Base-by-base conservation (phyloP, 2,113 vertebrate species). In the Psettodes erumei region DNA sequence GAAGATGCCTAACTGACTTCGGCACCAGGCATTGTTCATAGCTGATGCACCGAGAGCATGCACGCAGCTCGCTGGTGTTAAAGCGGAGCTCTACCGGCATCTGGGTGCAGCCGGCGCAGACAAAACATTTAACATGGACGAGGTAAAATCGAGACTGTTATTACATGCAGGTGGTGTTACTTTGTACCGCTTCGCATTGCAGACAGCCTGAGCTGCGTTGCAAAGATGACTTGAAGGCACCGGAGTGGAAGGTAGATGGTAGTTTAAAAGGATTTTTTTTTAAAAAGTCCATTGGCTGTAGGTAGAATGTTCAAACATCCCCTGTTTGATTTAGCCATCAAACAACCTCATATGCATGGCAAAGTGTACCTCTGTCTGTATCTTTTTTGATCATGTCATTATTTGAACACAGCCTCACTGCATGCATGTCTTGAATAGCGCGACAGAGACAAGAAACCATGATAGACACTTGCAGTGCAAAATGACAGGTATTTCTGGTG, bases 371-470 rank as follows among this genome's bases (percentile, higher is more conserved):
- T 79, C 79, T 19, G 73, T 74, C 71, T 77, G 77, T 64, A 37
- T 75, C 73, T 75, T 77, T 79, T 89, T 91, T 93, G 86, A 92
- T 91, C 92, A 88, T 32, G 70, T 77, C 90, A 89, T 86, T 89
- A 89, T 88, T 82, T 86, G 84, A 89, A 83, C 79, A 71, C 66
- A 58, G 62, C 76, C 81, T 81, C 61, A 12, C 72, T 37, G 73
- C 79, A 72, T 63, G 72, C 79, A 79, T 84, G 75, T 90, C 80
- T 84, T 9, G 75, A 86, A 83, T 82, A 84, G 86, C 75, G 79
- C 59, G 79, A 72, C 81, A 47, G 71, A 75, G 75, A 88, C 84
- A 78, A 86, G 84, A 71, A 84, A 78, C 77, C 67, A 47, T 77
- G 88, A 90, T 70, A 84, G 88, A 79, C 88, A 66, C 75, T 84